Conservation (phyloP, 2,888 invertebrate species). For the Chrysolina americana region DNA sequence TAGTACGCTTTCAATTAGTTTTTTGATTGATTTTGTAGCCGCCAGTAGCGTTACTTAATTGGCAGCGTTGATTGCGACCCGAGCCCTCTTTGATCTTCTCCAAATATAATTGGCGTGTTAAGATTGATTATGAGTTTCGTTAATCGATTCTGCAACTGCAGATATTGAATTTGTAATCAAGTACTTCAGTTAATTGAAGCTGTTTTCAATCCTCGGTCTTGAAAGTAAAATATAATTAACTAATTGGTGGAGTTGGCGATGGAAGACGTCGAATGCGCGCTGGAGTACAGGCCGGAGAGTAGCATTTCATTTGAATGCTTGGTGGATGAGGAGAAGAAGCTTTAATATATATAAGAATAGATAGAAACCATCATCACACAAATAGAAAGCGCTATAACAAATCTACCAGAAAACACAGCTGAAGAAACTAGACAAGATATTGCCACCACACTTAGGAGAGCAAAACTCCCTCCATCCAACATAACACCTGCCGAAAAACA, state of each 20-base stretch:
- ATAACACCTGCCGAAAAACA: too few species aligned
- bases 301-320: too few species aligned
- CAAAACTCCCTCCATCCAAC: too few species aligned
- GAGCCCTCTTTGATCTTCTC: slow-evolving; percentile 66
- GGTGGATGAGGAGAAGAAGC: background rate
- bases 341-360: too few species aligned
- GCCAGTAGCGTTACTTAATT: slow-evolving; percentile 68
- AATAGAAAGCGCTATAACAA: too few species aligned
- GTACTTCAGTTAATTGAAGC: slow-evolving; percentile 60
- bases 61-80: slow-evolving; percentile 69
- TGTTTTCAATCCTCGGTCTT: slow-evolving; percentile 48
- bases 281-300: slow-evolving; percentile 38
- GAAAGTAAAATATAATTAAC: slow-evolving; percentile 56
- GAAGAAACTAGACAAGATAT: too few species aligned
- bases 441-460: too few species aligned
- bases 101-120: slow-evolving; percentile 68
- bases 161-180: slow-evolving; percentile 62
- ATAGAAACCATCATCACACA: too few species aligned
- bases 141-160: slow-evolving; percentile 63
- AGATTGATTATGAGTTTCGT: slow-evolving; percentile 69
- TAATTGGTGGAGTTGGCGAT: slow-evolving; percentile 50
- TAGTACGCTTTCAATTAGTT: slow-evolving; percentile 70
- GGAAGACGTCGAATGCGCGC: slow-evolving; percentile 20
- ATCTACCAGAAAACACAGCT: too few species aligned
- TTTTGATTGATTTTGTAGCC: slow-evolving; percentile 70